Base-by-base conservation (phyloP, 1,140 invertebrate species). In the Lasioglossum baleicum region DNA sequence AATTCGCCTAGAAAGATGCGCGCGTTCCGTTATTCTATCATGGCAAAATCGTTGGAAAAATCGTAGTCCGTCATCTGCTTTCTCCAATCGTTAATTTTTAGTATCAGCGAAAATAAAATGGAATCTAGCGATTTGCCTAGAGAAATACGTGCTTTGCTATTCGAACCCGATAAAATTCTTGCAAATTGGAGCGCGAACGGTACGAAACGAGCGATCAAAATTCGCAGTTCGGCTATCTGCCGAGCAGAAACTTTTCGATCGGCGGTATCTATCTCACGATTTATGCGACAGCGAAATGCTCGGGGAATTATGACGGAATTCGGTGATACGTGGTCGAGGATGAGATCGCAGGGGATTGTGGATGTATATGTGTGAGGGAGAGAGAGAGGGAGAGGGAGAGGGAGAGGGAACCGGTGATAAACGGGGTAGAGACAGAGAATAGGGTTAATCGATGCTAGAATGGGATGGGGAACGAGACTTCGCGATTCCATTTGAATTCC, bases 401-500 rank as follows among this genome's bases (percentile, higher is more conserved):
- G n/a, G n/a, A 71, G 56, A 44, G 11, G 8, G 42, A 10, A 11
- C 8, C 31, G 15, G 8, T 5, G 63, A 48, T 48, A 48, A 48
- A 48, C 6, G n/a, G 22, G 53, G 35, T n/a, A 31, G 44, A 15
- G 60, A 17, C 4, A 26, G 68, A 70, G 71, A 61, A 72, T 35
- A 51, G 83, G 80, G 56, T 74, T 79, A 85, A 85, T 85, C 63
- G 74, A 85, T 85, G 70, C 51, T 20, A 44, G 60, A 35, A 69
- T 42, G 8, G 44, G 11, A 11, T 2, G 44, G 44, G 53, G 56
- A 70, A 83, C 5, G 70, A 71, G 56, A 70, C 56, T 67, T 77
- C 0, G 51, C 80, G 63, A 73, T 71, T 78, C 70, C 61, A 82
- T 85, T 82, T 85, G 56, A 85, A 86, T 84, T 79, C 58, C 78